These are phyloP conservation scores for Macrotus californicus DNA, from an alignment of 2,113 vertebrate species.

Conservation along the genomic window DNA sequence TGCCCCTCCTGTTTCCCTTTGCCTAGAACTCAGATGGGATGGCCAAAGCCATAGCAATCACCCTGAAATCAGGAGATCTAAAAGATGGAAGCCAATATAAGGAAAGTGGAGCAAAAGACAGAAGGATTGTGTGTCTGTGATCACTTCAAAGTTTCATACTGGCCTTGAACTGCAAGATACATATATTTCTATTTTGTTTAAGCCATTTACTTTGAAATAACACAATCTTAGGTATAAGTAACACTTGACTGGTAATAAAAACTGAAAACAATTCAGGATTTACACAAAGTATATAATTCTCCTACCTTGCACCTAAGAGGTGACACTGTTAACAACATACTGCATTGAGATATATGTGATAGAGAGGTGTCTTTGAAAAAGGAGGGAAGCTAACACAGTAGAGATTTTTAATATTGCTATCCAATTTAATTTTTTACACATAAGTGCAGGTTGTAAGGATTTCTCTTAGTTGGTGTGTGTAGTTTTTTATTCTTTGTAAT, in stretches of 20 bases:
- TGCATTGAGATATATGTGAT: background rate
- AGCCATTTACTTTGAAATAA: background rate
- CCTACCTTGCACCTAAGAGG: background rate
- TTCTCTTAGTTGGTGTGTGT: background rate
- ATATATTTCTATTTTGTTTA: background rate
- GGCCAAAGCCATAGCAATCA: background rate
- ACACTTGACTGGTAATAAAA: background rate
- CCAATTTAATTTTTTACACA: background rate
- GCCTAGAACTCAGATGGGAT: background rate
- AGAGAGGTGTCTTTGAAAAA: background rate
- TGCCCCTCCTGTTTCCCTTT: background rate
- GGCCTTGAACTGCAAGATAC: background rate
- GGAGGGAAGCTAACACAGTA: background rate
- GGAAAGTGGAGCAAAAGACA: background rate
- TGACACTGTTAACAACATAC: background rate
- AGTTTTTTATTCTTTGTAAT: conserved; percentile 28
- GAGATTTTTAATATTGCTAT: background rate
- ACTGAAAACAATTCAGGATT: background rate
- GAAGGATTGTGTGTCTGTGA: background rate
- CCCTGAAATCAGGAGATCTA: background rate
- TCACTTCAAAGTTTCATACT: background rate
- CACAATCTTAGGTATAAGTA: background rate
- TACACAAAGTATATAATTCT: background rate
- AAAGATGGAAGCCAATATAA: background rate
- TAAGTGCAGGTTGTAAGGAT: background rate